Conservation (phyloP, 2,888 invertebrate genomes). For the Hypolimnas misippus region DNA sequence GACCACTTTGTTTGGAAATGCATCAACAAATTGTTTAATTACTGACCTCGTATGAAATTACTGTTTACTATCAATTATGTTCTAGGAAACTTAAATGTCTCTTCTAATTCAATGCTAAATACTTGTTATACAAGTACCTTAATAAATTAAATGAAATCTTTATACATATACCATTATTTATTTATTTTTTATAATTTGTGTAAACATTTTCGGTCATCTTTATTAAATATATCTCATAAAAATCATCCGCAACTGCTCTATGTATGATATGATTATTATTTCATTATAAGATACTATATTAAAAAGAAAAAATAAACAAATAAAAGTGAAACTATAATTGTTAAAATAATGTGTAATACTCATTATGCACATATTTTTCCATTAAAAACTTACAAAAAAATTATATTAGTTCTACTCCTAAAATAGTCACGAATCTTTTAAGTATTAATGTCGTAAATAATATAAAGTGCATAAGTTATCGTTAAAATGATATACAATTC, state of each 20-base stretch:
- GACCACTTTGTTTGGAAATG: not conserved
- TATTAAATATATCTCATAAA: too few species aligned
- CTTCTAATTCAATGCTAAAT: not conserved
- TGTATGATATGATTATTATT: too few species aligned
- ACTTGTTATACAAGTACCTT: not conserved
- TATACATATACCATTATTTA: slow-evolving; percentile 6
- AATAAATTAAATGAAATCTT: too few species aligned
- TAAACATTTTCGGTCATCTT: too few species aligned
- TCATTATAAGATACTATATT: too few species aligned
- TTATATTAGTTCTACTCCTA: too few species aligned
- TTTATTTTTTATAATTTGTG: too few species aligned
- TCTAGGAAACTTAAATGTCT: not conserved
- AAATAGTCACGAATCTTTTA: not conserved
- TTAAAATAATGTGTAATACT: too few species aligned
- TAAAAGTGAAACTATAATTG: too few species aligned
- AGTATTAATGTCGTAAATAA: not conserved
- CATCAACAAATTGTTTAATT: slow-evolving; percentile 1
- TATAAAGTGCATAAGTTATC: not conserved
- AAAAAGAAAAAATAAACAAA: too few species aligned
- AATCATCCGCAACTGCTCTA: too few species aligned
- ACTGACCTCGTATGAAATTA: not conserved
- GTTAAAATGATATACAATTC: slow-evolving; percentile 20
- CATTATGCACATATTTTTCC: too few species aligned
- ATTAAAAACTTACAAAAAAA: not conserved
- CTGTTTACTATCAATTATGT: not conserved